Evolutionary conservation across 2,797 vertebrate species (phyloP), one percentile per base, ranked within the genome.

Genomic region (Remorina albescens): DNA sequence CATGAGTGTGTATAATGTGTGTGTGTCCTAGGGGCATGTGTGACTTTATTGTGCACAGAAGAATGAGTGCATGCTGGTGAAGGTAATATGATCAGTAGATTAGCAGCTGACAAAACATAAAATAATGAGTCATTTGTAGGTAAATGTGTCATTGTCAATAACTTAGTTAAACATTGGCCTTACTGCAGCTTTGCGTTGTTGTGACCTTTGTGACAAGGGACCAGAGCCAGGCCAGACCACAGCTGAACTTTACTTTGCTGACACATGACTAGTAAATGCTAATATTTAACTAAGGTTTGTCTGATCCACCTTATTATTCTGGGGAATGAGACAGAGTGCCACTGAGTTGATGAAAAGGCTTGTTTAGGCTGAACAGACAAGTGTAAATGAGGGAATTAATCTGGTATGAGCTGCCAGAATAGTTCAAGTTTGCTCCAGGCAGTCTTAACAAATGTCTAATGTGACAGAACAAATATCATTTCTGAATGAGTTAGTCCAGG

Each of bases 201-300:
- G 54, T 23, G 59, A 50, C 26, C 5, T 28, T 37, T 50, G 21
- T 69, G 42, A 82, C 36, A 26, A 41, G 34, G 60, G 36, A 79
- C 23, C 37, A 69, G 69, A 83, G 51, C 25, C 59, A 64, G 59
- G 23, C 56, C 4, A 39, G 28, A 62, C 36, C 66, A 56, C 58
- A 59, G 62, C 26, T 77, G 50, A 76, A 75, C 46, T 58, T 67
- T 51, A 71, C 59, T 58, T 64, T 74, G 47, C 55, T 69, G 56
- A 68, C 56, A 71, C 61, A 65, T 80, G 28, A 60, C 34, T 39
- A 61, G 60, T 12, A 41, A 54, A n/a, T 59, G n/a, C 8, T 41
- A 46, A 68, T 21, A 74, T 53, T 66, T 50, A 69, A 74, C 25
- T 37, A 7, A 49, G 18, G 58, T 79, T 41, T 73, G 34, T 67